Conservation (phyloP, 2,888 invertebrate species). For the Synergus japonicus region DNA sequence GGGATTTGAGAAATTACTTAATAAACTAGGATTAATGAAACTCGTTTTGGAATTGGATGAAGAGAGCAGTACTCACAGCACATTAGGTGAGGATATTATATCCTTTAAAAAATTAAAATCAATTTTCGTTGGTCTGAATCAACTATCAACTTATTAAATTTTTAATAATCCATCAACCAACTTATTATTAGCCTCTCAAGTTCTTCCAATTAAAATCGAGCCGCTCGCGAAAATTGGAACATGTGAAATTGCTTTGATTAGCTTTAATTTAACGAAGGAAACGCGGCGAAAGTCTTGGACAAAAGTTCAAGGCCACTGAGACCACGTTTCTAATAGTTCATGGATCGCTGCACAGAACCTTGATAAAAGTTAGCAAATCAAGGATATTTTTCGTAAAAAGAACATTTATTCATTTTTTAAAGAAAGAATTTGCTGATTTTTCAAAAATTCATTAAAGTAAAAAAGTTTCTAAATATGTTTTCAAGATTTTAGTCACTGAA, state of each 20-base stretch:
- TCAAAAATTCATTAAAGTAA: too few relatives aligned
- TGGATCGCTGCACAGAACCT: conserved; percentile 5
- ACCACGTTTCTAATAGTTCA: conserved; percentile 11
- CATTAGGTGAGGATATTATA: neutral
- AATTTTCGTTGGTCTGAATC: neutral
- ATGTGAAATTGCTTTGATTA: conserved; percentile 27
- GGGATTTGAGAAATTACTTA: conserved; percentile 85
- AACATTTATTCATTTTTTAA: neutral
- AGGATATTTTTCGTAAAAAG: neutral
- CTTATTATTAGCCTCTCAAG: neutral
- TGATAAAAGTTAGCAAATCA: neutral
- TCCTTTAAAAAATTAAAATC: neutral
- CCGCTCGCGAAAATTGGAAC: neutral
- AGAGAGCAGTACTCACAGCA: neutral
- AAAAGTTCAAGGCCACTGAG: conserved; percentile 14
- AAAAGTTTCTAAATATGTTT: too few relatives aligned
- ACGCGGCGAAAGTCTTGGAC: conserved; percentile 47
- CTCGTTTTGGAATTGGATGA: conserved; percentile 77
- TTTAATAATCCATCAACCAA: neutral
- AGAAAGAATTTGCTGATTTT: neutral
- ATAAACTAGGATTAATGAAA: conserved; percentile 80
- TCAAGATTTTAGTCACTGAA: neutral
- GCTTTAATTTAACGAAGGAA: conserved; percentile 37
- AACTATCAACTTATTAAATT: conserved; percentile 2
- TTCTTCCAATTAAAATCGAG: conserved; percentile 21